Base-by-base conservation (phyloP, 1,140 invertebrate genomes). In the Drosophila ohnishii region DNA sequence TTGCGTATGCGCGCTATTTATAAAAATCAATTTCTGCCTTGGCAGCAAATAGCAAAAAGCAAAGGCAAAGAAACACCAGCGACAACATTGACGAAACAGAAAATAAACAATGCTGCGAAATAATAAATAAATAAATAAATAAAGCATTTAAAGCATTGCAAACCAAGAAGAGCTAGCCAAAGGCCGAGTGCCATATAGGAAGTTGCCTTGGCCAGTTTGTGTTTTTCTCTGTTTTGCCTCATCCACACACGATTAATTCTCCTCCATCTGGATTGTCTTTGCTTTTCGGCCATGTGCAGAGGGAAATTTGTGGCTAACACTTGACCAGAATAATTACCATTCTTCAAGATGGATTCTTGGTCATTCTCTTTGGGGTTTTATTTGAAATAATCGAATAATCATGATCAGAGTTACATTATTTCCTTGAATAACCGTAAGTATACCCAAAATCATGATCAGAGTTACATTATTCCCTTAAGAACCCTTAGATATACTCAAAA, bases 11-110 rank as follows among this genome's bases (percentile, higher is more conserved):
- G 80, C 80, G 84, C 84, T 87, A 87, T 87, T 87, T 87, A 84
- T 87, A 87, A 87, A 87, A 87, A 87, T 87, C 84, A 87, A 87
- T 87, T 87, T 88, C 70, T 83, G 84, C 67, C 84, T 87, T 88
- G 84, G 79, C 83, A 80, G 75, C 74, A 34, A 34, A 47, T 34
- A 66, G 42, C 61, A 56, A 35, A 45, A 51, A 37, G 37, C 70
- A 78, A 50, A 32, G 32, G 16, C 40, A 40, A 45, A 48, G 61
- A 42, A 62, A 37, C 34, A 40, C 50, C 44, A 51, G 28, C 25
- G 22, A 22, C 62, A 64, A 64, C 62, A 65, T 44, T 59, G 62
- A 32, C 55, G 34, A 50, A 50, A 47, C 50, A 47, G 60, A 22
- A 34, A 34, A 28, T 30, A 61, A 57, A 77, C 56, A 75, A 45